Evolutionary conservation across 1,140 invertebrate species (phyloP), one percentile per base, ranked within the genome.

Genomic region (Latrodectus geometricus): DNA sequence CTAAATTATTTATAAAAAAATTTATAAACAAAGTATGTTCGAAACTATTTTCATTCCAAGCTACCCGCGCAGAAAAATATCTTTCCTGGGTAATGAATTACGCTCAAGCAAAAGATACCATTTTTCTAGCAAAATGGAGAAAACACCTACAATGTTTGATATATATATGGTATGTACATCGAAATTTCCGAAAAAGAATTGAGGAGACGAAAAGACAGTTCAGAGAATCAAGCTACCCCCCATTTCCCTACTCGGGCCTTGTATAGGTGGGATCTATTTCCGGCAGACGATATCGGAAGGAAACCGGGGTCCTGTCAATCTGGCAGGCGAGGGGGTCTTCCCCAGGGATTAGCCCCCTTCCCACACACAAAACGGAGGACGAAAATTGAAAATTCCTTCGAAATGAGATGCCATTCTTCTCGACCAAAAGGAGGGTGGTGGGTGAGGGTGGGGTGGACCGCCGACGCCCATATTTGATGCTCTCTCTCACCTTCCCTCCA

Each of bases 341-440:
- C 78, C 79, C n/a, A 49, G 79, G 79, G 79, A 81, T 81, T 81
- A 81, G 66, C 35, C 78, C 79, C 72, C 72, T 20, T 35, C 48
- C 15, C 61, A n/a, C 56, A 50, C 61, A 79, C 77, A 69, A 79
- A 69, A 79, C 35, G 56, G 61, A 65, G 77, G 79, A 72, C 66
- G 79, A 81, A 81, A 81, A 81, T 81, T 81, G 79, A 81, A 81
- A 81, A 81, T 81, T 81, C 79, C 79, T 52, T 23, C 68, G 69
- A 66, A 81, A 70, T 81, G 79, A 72, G 79, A 81, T 70, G 79
- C 79, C 79, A 81, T 81, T 81, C 79, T 81, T 81, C 72, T 74
- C 15, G n/a, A 61, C 54, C 12, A 56, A 56, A 61, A 54, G 70
- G 52, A 14, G 69, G 80, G 49, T 49, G 20, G 50, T n/a, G 15